phyloP scores from a whole-genome alignment of 2,113 vertebrate species.

The Jaculus jaculus region DNA sequence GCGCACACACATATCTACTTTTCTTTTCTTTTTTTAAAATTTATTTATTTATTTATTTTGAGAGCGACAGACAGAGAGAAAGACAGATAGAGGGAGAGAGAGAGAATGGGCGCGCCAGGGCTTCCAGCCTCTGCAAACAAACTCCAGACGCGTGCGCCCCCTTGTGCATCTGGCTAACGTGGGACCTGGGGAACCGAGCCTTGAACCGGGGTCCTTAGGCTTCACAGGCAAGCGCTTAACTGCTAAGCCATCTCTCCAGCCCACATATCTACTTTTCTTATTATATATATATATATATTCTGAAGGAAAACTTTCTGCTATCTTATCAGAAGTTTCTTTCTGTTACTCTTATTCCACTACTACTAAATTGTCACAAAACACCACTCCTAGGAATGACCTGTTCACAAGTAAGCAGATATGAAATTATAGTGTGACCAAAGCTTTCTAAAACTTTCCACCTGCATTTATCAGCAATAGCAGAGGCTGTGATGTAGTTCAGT shows the following conservation, averaged over 20 bases:
- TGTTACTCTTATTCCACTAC: neutral
- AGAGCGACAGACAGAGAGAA: too few species aligned
- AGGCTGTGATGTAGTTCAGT: neutral
- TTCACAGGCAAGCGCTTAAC: too few species aligned
- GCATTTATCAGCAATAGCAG: neutral
- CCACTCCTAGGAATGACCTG: neutral
- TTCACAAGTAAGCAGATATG: constrained; percentile 25
- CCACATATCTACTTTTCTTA: neutral
- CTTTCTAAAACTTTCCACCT: constrained; percentile 25
- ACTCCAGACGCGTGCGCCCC: too few species aligned
- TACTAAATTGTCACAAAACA: neutral
- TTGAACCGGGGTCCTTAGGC: too few species aligned
- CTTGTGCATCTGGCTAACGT: too few species aligned
- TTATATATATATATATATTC: neutral
- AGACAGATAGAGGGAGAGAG: too few species aligned
- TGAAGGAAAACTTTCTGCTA: neutral
- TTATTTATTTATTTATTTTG: too few species aligned
- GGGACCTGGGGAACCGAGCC: too few species aligned
- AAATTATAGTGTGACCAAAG: constrained; percentile 19
- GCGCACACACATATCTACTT: neutral
- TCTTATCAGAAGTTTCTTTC: neutral
- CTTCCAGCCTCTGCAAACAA: too few species aligned
- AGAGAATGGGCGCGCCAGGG: too few species aligned
- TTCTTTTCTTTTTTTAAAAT: too few species aligned
- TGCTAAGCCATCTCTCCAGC: too few species aligned